Evolutionary conservation across 64 coral and sea anemone genomes (phyloP).

Genomic region (Montipora foliosa): DNA sequence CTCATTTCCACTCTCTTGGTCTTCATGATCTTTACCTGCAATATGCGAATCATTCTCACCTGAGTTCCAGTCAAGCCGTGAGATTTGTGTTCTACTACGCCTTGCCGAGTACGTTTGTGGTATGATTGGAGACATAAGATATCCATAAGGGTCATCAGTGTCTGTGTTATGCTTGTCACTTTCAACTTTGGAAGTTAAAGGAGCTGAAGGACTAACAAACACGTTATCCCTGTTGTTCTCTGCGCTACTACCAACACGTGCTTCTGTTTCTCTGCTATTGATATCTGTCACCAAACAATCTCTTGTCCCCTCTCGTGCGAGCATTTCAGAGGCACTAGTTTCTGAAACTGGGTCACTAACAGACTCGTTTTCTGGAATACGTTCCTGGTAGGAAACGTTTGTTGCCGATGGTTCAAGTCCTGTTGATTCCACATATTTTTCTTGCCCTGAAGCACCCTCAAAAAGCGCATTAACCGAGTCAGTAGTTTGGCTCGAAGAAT

Average conservation of each 20-base stretch:
- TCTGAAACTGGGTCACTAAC: background rate
- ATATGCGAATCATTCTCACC: background rate
- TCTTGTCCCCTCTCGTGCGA: background rate
- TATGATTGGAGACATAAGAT: slow-evolving; percentile 30
- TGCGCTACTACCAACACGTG: no score
- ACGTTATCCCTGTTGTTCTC: background rate
- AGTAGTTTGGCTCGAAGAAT: background rate
- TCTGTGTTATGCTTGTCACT: background rate
- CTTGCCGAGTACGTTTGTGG: background rate
- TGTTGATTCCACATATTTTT: background rate
- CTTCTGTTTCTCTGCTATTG: background rate
- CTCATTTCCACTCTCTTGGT: background rate
- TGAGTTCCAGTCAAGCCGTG: background rate
- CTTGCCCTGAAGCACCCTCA: background rate
- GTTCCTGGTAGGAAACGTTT: background rate
- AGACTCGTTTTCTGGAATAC: background rate
- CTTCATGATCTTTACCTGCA: background rate
- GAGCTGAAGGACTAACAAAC: background rate
- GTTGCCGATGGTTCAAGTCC: background rate
- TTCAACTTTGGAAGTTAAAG: background rate
- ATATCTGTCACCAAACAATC: background rate
- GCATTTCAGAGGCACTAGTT: background rate
- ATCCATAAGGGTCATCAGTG: background rate
- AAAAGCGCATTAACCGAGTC: background rate
- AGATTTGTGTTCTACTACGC: background rate